Base-by-base conservation (phyloP, 2,888 invertebrate species). In the Synergus gifuensis region DNA sequence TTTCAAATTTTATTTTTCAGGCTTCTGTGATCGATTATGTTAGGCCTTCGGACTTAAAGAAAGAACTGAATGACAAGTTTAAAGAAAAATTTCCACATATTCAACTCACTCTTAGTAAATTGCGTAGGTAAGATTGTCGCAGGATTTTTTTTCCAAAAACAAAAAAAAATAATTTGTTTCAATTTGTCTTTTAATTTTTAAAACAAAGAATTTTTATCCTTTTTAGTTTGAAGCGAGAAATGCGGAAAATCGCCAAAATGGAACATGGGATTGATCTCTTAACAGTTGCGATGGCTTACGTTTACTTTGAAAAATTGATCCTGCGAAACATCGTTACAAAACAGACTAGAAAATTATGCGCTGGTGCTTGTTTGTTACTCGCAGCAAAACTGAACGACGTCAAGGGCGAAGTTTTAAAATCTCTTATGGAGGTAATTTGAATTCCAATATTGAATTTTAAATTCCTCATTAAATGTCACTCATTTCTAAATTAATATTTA, bases 361-460 rank as follows among this genome's bases (percentile, higher is more conserved):
- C 99, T 18, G 99, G 98, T 62, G 98, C 98, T 16, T 98, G 98
- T 92, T 94, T 99, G 78, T 93, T 99, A 81, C 93, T 99, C 16
- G 97, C 99, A 58, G 98, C 99, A 60, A 99, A 99, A 93, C 94
- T 99, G 88, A 99, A 99, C 91, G 99, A 99, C 91, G 96, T 98
- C 66, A 99, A 98, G 93, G 98, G 98, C 67, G 96, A 97, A 85
- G 94, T 95, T 79, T 93, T 99, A 82, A 97, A 97, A 90, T 94
- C 95, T 76, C 94, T 99, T 62, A 96, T 99, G 83, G 98, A 99
- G 95, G 98, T 98, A 93, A 40, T 54, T 44, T 62, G 18, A 66
- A 78, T 60, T 22, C 9, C 11, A 22, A 12, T 60, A 22, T 60
- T 28, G 1, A 22, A 58, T 73, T 46, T 40, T 73, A 7, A 77